Conservation (phyloP, 2,888 invertebrate genomes). For the Pammene fasciana region DNA sequence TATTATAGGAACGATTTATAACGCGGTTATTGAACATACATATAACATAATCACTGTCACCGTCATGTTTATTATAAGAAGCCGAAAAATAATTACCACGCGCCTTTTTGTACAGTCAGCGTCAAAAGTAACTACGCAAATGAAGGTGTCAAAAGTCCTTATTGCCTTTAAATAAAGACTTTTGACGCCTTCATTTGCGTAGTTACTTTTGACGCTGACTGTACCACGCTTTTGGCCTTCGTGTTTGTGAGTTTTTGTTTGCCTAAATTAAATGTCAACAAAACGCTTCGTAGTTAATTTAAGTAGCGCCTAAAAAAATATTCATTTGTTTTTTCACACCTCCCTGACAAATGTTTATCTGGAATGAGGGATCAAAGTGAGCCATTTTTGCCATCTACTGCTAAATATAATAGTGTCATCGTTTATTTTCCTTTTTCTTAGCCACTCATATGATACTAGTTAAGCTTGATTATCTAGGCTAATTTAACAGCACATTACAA, state of each 20-base stretch:
- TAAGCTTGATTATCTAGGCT: no score
- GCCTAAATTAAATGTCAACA: slow-evolving; percentile 26
- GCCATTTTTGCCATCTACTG: not conserved
- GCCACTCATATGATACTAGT: no score
- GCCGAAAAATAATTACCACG: slow-evolving; percentile 9
- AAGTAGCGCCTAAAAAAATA: slow-evolving; percentile 4
- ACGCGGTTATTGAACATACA: slow-evolving; percentile 42
- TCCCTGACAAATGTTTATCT: not conserved
- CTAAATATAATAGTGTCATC: no score
- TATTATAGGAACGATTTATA: slow-evolving; percentile 53
- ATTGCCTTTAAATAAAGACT: no score
- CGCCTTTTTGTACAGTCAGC: slow-evolving; percentile 18
- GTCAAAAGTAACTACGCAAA: no score
- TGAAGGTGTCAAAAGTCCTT: no score
- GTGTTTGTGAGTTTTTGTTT: slow-evolving; percentile 8
- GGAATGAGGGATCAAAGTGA: not conserved
- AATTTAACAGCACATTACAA: no score
- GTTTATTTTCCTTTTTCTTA: no score
- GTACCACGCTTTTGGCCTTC: not conserved
- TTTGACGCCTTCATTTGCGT: no score
- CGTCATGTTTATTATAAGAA: slow-evolving; percentile 11
- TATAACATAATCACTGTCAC: slow-evolving; percentile 46
- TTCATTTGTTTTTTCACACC: not conserved
- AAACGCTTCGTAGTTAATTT: slow-evolving; percentile 23
- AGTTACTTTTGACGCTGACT: no score